Conservation (phyloP, 2,888 invertebrate genomes). For the Drosophila leonis region DNA sequence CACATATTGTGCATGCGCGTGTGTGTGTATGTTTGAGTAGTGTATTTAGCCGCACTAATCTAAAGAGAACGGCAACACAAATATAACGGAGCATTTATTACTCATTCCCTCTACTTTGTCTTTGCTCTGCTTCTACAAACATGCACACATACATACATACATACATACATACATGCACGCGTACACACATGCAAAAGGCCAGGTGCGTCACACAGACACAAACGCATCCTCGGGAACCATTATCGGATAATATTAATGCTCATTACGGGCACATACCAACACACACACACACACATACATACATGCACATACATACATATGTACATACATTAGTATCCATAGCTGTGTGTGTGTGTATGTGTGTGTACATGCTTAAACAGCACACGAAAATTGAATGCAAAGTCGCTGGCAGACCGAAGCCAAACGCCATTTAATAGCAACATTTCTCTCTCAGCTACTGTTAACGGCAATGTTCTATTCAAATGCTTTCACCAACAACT, state of each 20-base stretch:
- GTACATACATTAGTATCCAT: background rate
- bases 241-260: slow-evolving; percentile 51
- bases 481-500: slow-evolving; percentile 50
- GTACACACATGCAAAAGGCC: slow-evolving; percentile 27
- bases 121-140: too few relatives aligned
- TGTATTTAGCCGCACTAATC: slow-evolving; percentile 16
- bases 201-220: slow-evolving; percentile 43
- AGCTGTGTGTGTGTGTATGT: slow-evolving; percentile 13
- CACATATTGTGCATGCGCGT: background rate
- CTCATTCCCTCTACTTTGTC: background rate
- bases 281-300: background rate
- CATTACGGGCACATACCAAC: slow-evolving; percentile 31
- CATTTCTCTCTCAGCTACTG: slow-evolving; percentile 38
- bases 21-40: background rate
- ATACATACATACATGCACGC: background rate
- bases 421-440: slow-evolving; percentile 21
- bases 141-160: background rate
- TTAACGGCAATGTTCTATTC: slow-evolving; percentile 59
- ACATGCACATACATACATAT: slow-evolving; percentile 7
- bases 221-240: slow-evolving; percentile 44
- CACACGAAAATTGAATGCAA: slow-evolving; percentile 47
- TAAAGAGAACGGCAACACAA: slow-evolving; percentile 18
- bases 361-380: slow-evolving; percentile 37
- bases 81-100: slow-evolving; percentile 25
- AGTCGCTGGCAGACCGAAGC: slow-evolving; percentile 19